Percentiles rank a stretch among this genome's conserved stretches.
Evolutionary conservation across 2,113 vertebrate genomes (phyloP).

Genomic region (Hystrix cristata): DNA sequence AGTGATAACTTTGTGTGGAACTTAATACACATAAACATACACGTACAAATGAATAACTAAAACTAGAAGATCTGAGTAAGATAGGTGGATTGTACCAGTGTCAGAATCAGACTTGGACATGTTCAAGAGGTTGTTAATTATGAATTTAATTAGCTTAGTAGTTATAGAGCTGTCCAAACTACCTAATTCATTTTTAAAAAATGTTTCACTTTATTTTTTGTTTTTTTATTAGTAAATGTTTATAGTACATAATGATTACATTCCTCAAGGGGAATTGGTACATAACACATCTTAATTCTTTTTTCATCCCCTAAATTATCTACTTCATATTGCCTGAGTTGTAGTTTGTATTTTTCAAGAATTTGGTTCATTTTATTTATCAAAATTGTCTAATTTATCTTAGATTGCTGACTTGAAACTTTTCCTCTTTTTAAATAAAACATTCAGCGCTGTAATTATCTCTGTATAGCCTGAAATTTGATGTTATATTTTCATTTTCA

Average conservation of each 20-base stretch:
- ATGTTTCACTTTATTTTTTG: background rate
- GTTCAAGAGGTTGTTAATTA: conserved; percentile 10
- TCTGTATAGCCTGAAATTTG: background rate
- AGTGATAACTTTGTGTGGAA: background rate
- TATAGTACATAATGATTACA: background rate
- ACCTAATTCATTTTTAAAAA: background rate
- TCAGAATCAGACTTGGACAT: background rate
- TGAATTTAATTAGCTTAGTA: background rate
- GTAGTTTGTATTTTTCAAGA: background rate
- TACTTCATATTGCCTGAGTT: background rate
- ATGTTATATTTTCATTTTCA: conserved; percentile 24
- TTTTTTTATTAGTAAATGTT: background rate
- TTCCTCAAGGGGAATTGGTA: background rate
- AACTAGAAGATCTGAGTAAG: background rate
- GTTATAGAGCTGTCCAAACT: background rate
- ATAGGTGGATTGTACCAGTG: background rate
- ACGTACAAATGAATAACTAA: conserved; percentile 23
- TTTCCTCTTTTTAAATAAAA: background rate
- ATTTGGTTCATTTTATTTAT: background rate
- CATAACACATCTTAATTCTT: background rate
- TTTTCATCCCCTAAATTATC: background rate
- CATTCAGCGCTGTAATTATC: background rate
- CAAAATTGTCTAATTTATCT: background rate
- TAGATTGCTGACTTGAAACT: background rate
- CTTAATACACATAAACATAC: background rate